Base-by-base conservation (phyloP, 2,113 vertebrate species). In the Indicator maculatus region DNA sequence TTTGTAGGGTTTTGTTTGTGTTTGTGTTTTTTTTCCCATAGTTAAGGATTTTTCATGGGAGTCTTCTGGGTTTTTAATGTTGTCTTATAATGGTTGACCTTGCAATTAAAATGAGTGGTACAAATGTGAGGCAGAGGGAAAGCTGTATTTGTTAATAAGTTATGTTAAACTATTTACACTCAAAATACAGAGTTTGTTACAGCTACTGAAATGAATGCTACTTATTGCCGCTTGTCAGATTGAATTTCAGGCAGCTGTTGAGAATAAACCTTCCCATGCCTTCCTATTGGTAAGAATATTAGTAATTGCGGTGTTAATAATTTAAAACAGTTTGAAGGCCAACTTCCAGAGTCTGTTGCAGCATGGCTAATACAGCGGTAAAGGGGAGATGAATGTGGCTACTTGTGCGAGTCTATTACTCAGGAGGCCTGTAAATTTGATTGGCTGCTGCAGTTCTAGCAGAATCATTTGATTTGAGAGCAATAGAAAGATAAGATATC, bases 401-500 rank as follows among this genome's bases (percentile, higher is more conserved):
- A 97, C 98, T 98, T 98, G 96, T 97, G 97, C 67, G 93, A 96
- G 96, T 97, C 96, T 98, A 97, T 98, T 98, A 98, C 98, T 98
- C 98, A 96, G 93, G 98, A 98, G 98, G 96, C 98, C 97, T 96
- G 97, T 98, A 98, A 98, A 98, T 98, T 98, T 98, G 98, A 98
- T 98, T 98, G 98, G 98, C 98, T 98, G 98, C 97, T 98, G 96
- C 98, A 98, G 97, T 98, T 98, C 97, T 97, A 98, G 98, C 97
- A 98, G 98, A 98, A 98, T 98, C 97, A 98, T 98, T 98, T 69
- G 97, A 98, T 98, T 98, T 98, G 97, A 98, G 98, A 98, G 97
- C 98, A 98, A 98, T 98, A 98, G 98, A 98, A 98, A 98, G 98
- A 98, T 98, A 98, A 98, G 98, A 98, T 98, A 98, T 98, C 98